Conservation (phyloP, 2,113 vertebrate genomes). For the Callipepla californica region DNA sequence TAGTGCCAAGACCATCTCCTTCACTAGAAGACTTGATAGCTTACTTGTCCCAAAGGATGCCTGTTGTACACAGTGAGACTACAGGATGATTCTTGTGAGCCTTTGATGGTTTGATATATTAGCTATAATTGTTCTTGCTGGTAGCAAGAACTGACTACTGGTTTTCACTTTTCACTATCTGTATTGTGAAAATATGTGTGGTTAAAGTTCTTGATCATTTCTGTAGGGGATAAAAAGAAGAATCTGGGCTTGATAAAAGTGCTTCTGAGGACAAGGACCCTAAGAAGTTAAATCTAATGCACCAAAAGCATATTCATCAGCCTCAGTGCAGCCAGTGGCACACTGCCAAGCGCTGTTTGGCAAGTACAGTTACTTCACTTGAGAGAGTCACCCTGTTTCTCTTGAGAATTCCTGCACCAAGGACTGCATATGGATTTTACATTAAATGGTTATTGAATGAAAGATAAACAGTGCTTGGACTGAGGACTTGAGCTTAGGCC, state of each 20-base stretch:
- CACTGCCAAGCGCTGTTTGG: conserved; percentile 60
- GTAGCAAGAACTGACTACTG: neutral
- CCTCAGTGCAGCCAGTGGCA: conserved; percentile 60
- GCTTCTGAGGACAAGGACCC: conserved; percentile 53
- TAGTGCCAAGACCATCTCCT: neutral
- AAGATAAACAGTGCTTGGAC: conserved; percentile 49
- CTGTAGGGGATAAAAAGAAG: neutral
- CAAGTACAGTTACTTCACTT: conserved; percentile 71
- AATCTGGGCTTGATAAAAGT: conserved; percentile 11
- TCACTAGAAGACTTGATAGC: neutral
- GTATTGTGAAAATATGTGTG: neutral
- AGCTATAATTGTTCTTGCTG: neutral
- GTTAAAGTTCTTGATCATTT: neutral
- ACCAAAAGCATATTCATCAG: conserved; percentile 49
- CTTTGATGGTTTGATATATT: neutral
- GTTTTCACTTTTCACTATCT: neutral
- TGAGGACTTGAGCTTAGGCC: conserved; percentile 22
- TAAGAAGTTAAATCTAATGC: conserved; percentile 57
- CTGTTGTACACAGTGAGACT: neutral
- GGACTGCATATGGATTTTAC: conserved; percentile 65
- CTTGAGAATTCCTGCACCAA: conserved; percentile 65
- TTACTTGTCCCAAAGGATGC: conserved; percentile 15
- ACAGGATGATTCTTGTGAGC: conserved; percentile 3
- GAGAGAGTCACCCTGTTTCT: conserved; percentile 66
- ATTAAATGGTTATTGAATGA: conserved; percentile 57